These are phyloP conservation scores for Nipponia nippon DNA, from an alignment of 2,113 vertebrate genomes.

Conservation along the genomic window DNA sequence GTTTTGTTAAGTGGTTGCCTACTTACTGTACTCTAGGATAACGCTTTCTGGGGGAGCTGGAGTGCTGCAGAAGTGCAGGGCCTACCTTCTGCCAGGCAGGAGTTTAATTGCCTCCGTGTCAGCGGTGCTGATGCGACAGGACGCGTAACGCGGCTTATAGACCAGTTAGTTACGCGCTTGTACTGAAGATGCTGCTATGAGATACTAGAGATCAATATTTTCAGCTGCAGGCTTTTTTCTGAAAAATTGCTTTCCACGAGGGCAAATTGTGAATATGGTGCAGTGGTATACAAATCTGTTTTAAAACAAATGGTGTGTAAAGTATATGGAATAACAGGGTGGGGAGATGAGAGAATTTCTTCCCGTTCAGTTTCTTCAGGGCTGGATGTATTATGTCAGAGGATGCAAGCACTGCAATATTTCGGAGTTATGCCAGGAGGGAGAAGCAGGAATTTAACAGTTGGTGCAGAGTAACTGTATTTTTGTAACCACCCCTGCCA, in stretches of 20 bases:
- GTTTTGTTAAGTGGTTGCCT: neutral
- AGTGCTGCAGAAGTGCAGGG: neutral
- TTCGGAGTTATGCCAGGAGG: neutral
- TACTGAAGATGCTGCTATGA: neutral
- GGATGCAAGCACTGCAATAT: neutral
- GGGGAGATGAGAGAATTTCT: neutral
- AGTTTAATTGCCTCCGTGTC: neutral
- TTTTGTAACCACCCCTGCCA: neutral
- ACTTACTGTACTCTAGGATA: accelerated
- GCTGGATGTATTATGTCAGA: neutral
- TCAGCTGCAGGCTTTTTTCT: neutral
- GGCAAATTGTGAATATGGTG: neutral
- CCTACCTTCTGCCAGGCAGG: neutral
- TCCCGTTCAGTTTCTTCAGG: neutral
- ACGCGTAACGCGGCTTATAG: neutral
- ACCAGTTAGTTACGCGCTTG: neutral
- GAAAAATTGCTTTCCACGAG: neutral
- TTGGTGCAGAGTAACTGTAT: neutral
- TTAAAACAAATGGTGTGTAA: neutral
- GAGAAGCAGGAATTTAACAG: neutral
- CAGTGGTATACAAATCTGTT: neutral
- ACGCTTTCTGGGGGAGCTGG: neutral
- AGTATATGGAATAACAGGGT: neutral
- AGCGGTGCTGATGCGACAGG: neutral
- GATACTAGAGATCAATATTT: neutral